Conservation (phyloP, 2,888 invertebrate species). For the Merodon equestris region DNA sequence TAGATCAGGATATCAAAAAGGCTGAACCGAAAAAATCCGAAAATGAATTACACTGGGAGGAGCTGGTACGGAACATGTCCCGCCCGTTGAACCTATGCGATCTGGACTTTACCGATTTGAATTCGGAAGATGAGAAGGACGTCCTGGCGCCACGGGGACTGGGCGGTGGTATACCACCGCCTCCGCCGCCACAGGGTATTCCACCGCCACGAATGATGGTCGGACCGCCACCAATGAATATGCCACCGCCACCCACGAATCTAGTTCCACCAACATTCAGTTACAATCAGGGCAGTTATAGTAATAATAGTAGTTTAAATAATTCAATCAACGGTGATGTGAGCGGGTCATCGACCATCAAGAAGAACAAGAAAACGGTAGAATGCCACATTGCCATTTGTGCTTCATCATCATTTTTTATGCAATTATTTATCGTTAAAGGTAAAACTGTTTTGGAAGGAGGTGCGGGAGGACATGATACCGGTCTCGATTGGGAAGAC, state of each 20-base stretch:
- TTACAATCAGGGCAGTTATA: conserved; percentile 75
- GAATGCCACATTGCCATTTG: too few relatives aligned
- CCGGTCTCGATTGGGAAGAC: conserved; percentile 84
- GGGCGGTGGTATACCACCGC: conserved; percentile 86
- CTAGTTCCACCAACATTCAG: conserved; percentile 80
- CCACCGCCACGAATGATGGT: conserved; percentile 79
- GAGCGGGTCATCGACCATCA: conserved; percentile 79
- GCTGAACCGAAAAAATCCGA: conserved; percentile 91
- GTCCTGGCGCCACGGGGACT: conserved; percentile 84
- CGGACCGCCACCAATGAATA: conserved; percentile 79
- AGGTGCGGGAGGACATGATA: conserved; percentile 86
- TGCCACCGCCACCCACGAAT: conserved; percentile 79
- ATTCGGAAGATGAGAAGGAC: conserved; percentile 92
- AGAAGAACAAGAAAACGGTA: conserved; percentile 96
- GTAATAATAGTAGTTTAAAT: conserved; percentile 76
- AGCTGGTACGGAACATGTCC: conserved; percentile 87
- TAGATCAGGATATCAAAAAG: conserved; percentile 85
- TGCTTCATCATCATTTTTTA: neutral
- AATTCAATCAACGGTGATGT: conserved; percentile 76
- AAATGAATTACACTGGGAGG: conserved; percentile 97
- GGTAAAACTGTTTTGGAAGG: conserved; percentile 97
- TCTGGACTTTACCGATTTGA: conserved; percentile 96
- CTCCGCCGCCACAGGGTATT: conserved; percentile 87
- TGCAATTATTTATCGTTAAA: conserved; percentile 51
- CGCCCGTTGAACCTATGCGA: conserved; percentile 92